A percentile compares a stretch with the other conserved stretches of the same genome.
phyloP scores from a whole-genome alignment of 2,113 vertebrate species.

The Pipa parva region DNA sequence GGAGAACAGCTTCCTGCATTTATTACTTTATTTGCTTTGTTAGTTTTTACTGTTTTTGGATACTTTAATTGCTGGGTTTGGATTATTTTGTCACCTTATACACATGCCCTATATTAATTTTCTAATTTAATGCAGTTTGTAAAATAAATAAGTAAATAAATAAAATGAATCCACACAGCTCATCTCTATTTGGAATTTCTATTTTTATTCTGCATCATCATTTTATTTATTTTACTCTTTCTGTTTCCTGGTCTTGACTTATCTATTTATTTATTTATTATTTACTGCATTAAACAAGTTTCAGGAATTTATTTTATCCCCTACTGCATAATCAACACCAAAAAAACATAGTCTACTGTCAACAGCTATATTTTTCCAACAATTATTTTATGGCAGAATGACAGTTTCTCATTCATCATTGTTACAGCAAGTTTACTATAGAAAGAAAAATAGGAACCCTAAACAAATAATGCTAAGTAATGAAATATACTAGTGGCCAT shows the following conservation, averaged over 20 bases:
- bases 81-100: too few relatives aligned
- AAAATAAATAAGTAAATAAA: too few relatives aligned
- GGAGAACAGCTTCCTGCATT: too few relatives aligned
- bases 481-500: conserved; percentile 1
- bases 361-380: conserved; percentile 23
- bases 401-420: conserved; percentile 31
- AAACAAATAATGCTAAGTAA: conserved; percentile 7
- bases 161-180: too few relatives aligned
- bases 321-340: conserved; percentile 17
- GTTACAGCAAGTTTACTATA: conserved; percentile 10
- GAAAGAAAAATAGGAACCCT: conserved; percentile 8
- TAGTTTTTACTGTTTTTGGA: too few relatives aligned
- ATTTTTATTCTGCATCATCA: too few relatives aligned
- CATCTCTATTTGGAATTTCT: too few relatives aligned
- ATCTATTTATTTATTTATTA: background rate
- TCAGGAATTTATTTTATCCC: conserved; percentile 4
- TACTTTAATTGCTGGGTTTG: too few relatives aligned
- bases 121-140: too few relatives aligned
- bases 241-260: background rate
- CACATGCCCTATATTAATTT: too few relatives aligned
- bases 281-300: conserved; percentile 9
- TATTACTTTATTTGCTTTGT: too few relatives aligned
- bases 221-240: too few relatives aligned
- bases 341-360: conserved; percentile 27
- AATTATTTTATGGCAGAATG: conserved; percentile 28